Base-by-base conservation (phyloP, 2,888 invertebrate species). In the Archips xylosteana region DNA sequence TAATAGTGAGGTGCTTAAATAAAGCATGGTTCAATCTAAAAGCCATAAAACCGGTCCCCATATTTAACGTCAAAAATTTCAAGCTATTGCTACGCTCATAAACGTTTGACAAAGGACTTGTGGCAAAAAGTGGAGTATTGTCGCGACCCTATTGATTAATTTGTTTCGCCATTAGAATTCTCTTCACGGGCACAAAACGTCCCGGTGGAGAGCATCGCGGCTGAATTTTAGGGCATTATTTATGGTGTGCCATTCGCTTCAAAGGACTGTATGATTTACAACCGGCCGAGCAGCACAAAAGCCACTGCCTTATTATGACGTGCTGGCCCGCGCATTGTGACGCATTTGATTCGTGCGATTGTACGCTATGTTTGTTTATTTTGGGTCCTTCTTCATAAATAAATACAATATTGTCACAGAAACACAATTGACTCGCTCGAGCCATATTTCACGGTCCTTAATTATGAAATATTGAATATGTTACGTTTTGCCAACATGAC, bases 201-300 rank as follows among this genome's bases (percentile, higher is more conserved):
- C 88, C 87, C 87, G 78, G 81, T 87, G 87, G 85, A 88, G 86
- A 87, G 83, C 83, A 86, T 85, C 85, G 83, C 86, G 87, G 86
- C 87, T 86, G 88, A 89, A 89, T 90, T 92, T 92, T 78, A 87
- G 87, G 84, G 78, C 87, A 87, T 92, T 90, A 94, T 94, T 94
- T 94, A 94, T 92, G 91, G 89, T 87, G 81, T 88, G 89, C 91
- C 90, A 92, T 94, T 94, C 91, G 88, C 85, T 89, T 90, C 89
- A 91, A 92, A 92, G 88, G 90, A 91, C 89, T 90, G 86, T 89
- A 92, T 94, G 92, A 94, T 94, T 94, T 94, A 94, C 92, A 89
- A 84, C 90, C 87, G 51, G 60, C 65, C 70, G 59, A 81, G 80
- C 79, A 81, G 84, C 87, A 94, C 94, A 94, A 94, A 91, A 90